Percentiles rank a stretch among this genome's conserved stretches.
Evolutionary conservation across 2,797 vertebrate genomes (phyloP).

Genomic region (Sebastes glaucus): DNA sequence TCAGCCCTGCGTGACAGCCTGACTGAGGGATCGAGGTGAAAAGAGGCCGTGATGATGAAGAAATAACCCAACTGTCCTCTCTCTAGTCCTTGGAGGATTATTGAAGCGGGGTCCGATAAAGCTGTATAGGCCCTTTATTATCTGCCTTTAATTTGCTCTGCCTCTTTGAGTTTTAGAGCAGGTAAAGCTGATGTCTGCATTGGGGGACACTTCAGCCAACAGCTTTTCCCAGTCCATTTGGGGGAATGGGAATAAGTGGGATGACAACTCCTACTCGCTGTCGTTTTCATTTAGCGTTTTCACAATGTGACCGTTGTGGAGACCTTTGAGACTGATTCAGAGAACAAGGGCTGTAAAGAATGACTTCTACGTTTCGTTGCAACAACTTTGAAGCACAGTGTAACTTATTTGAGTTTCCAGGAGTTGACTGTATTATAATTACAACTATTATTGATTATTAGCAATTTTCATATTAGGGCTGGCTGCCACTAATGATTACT

Average conservation of each 20-base stretch:
- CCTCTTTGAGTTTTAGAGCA: conserved; percentile 30
- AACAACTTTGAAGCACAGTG: not conserved
- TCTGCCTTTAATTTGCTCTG: conserved; percentile 43
- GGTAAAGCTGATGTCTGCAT: conserved; percentile 5
- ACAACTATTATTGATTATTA: not conserved
- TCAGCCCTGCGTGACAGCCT: conserved; percentile 45
- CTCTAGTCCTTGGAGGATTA: conserved; percentile 14
- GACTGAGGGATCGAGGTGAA: conserved; percentile 8
- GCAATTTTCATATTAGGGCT: not conserved
- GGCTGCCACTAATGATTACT: not conserved
- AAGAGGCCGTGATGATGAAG: conserved; percentile 14
- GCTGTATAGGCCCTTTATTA: conserved; percentile 17
- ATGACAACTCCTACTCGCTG: conserved; percentile 24
- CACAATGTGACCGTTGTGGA: not conserved
- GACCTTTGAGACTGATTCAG: conserved; percentile 9
- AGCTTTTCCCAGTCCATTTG: conserved; percentile 11
- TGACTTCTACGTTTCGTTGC: not conserved
- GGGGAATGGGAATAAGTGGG: conserved; percentile 13
- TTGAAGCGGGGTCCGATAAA: conserved; percentile 13
- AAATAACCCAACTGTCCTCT: conserved; percentile 18
- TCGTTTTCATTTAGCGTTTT: conserved; percentile 28
- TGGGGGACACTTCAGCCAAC: conserved; percentile 14
- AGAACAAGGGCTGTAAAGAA: not conserved
- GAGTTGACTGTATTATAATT: not conserved
- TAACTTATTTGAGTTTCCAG: not conserved